phyloP scores from a whole-genome alignment of 1,140 invertebrate genomes.

The Oreohelix idahoensis region DNA sequence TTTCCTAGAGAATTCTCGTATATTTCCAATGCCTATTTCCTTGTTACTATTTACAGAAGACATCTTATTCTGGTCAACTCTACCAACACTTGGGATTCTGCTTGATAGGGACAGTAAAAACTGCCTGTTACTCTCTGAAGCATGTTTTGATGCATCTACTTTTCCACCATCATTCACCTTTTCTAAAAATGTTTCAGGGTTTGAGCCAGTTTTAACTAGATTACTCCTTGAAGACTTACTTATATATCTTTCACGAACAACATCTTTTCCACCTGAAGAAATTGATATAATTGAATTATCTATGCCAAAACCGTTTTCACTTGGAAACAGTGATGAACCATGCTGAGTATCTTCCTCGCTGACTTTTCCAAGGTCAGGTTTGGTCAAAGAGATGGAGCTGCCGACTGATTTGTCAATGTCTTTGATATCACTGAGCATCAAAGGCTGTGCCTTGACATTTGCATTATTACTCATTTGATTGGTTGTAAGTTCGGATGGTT shows the following conservation, averaged over 20 bases:
- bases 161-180: neutral
- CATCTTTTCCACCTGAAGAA: no score
- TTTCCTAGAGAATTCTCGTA: neutral
- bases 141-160: neutral
- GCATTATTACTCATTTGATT: neutral
- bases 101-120: neutral
- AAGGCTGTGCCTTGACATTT: neutral
- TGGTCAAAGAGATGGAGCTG: neutral
- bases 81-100: neutral
- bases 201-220: neutral
- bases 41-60: neutral
- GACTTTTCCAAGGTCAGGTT: neutral
- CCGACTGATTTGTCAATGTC: neutral
- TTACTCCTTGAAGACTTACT: neutral
- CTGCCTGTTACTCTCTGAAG: constrained; percentile 24
- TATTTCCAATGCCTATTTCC: neutral
- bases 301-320: neutral
- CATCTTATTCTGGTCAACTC: neutral
- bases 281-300: no score
- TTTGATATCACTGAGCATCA: no score
- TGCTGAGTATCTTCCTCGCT: neutral
- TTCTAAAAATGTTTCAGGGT: neutral
- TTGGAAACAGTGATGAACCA: neutral
- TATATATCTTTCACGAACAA: neutral
- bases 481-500: neutral